These are phyloP conservation scores for Synanthedon vespiformis DNA, from an alignment of 2,888 invertebrate species.

Conservation along the genomic window DNA sequence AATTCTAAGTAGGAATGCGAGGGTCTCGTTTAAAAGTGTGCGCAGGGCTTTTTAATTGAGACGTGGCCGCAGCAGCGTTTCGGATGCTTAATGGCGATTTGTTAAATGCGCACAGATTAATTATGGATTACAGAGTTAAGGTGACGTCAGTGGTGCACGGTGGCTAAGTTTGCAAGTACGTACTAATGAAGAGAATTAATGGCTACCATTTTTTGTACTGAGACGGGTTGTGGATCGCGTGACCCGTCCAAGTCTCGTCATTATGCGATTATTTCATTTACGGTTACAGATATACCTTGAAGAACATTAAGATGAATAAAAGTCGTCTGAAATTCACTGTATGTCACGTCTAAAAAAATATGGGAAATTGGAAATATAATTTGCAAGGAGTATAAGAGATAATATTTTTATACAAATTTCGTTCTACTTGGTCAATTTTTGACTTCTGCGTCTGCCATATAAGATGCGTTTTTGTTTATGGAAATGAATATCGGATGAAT, in stretches of 20 bases:
- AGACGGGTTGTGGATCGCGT: constrained; percentile 40
- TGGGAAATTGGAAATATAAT: too few species aligned
- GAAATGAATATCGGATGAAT: too few species aligned
- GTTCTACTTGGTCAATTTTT: too few species aligned
- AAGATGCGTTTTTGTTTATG: too few species aligned
- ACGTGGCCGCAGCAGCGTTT: constrained; percentile 40
- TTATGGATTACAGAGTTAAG: constrained; percentile 50
- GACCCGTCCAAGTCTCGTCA: constrained; percentile 25
- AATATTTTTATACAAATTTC: too few species aligned
- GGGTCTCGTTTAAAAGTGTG: constrained; percentile 49
- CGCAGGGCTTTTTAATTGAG: constrained; percentile 62
- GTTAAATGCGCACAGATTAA: constrained; percentile 50
- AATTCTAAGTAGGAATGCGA: constrained; percentile 64
- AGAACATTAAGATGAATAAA: too few species aligned
- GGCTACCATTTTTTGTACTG: constrained; percentile 40
- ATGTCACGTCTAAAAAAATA: too few species aligned
- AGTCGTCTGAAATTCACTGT: too few species aligned
- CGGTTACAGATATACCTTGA: constrained; percentile 3
- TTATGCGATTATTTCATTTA: constrained; percentile 26
- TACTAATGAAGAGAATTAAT: constrained; percentile 50
- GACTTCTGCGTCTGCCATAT: too few species aligned
- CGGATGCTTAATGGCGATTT: constrained; percentile 43
- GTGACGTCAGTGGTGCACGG: constrained; percentile 25
- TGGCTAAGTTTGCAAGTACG: constrained; percentile 29
- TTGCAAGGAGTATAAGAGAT: too few species aligned